phyloP scores from a whole-genome alignment of 2,888 invertebrate species.

The Acleris laterana region DNA sequence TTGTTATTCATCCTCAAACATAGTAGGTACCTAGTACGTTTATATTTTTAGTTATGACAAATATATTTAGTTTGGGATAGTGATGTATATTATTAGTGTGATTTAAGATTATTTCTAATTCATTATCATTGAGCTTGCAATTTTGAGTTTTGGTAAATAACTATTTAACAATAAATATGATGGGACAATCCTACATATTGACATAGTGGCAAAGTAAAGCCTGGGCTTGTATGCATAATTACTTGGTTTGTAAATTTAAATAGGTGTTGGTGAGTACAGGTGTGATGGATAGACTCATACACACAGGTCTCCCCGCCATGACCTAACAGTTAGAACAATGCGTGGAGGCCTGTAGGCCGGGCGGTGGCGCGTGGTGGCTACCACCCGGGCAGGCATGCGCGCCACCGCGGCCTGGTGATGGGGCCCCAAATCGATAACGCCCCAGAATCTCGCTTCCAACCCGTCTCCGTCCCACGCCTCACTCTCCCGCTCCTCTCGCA shows the following conservation, averaged over 20 bases:
- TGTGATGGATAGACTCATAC: slow-evolving; percentile 6
- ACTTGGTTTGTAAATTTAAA: too few species aligned
- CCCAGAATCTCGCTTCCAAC: slow-evolving; percentile 70
- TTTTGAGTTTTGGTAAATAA: too few species aligned
- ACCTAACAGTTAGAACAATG: slow-evolving; percentile 14
- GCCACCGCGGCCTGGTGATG: slow-evolving; percentile 68
- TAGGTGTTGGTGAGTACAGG: slow-evolving; percentile 17
- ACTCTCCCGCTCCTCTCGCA: slow-evolving; percentile 64
- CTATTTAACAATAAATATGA: too few species aligned
- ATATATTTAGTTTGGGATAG: too few species aligned
- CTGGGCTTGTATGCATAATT: too few species aligned
- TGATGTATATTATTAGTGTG: too few species aligned
- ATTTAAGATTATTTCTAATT: too few species aligned
- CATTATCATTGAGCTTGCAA: too few species aligned
- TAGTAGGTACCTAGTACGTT: not conserved
- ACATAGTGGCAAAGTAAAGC: too few species aligned
- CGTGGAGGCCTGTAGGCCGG: slow-evolving; percentile 18
- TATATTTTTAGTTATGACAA: too few species aligned
- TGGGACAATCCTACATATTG: too few species aligned
- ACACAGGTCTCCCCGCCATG: too few species aligned
- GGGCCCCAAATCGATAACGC: slow-evolving; percentile 77
- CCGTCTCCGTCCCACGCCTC: slow-evolving; percentile 54
- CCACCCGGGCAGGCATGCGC: slow-evolving; percentile 61
- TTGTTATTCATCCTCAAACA: not conserved
- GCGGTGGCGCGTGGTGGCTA: slow-evolving; percentile 28